Percentiles rank a stretch among this genome's conserved stretches.
phyloP scores from a whole-genome alignment of 2,888 invertebrate species.

The Drosophila ochracea region DNA sequence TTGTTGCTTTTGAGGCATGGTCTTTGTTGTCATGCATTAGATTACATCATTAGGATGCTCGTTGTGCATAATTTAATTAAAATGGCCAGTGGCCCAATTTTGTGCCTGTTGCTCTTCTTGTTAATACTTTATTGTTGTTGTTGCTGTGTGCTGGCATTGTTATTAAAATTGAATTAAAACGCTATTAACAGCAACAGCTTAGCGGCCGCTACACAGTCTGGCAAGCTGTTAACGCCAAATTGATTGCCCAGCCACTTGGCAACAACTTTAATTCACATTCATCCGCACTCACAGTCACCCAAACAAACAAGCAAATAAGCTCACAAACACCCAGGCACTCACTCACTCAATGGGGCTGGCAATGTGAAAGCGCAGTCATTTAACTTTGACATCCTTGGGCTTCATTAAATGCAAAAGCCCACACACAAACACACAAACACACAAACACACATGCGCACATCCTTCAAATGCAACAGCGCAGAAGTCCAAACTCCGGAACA shows the following conservation, averaged over 20 bases:
- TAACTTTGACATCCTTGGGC: constrained; percentile 49
- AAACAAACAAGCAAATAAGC: background rate
- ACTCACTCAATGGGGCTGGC: background rate
- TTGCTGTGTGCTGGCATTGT: constrained; percentile 26
- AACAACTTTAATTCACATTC: constrained; percentile 11
- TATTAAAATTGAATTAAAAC: constrained; percentile 67
- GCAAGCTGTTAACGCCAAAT: constrained; percentile 45
- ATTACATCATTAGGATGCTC: constrained; percentile 49
- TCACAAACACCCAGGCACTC: background rate
- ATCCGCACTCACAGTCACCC: background rate
- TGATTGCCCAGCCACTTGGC: constrained; percentile 43
- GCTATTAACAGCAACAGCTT: constrained; percentile 56
- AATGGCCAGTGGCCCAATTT: constrained; percentile 21
- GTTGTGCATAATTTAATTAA: constrained; percentile 53
- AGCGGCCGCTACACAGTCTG: constrained; percentile 18
- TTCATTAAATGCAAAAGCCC: constrained; percentile 39
- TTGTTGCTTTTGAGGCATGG: constrained; percentile 5
- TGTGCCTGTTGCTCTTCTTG: constrained; percentile 4
- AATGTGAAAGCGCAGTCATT: constrained; percentile 33
- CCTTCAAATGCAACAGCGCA: constrained; percentile 15
- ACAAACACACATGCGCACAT: background rate
- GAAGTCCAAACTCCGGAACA: constrained; percentile 22
- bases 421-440: background rate
- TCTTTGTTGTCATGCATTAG: constrained; percentile 31
- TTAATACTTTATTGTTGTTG: constrained; percentile 7